Conservation (phyloP, 2,113 vertebrate genomes). For the Gallinago undulata region DNA sequence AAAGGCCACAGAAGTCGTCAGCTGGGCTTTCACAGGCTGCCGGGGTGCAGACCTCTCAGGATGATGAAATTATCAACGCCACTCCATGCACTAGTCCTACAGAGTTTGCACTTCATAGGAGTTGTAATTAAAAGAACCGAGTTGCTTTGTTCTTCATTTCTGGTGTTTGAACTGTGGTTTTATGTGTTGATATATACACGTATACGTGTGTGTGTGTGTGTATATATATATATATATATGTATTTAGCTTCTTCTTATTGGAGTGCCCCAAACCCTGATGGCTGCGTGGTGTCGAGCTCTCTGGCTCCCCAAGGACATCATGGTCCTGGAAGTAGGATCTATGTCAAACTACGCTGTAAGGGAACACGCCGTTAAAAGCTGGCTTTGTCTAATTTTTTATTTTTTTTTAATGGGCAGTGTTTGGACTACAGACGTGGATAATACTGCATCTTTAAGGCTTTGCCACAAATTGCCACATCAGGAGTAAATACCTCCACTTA, state of each 20-base stretch:
- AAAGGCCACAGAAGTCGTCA: not conserved
- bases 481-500: slow-evolving; percentile 76
- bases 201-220: too few relatives aligned
- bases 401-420: slow-evolving; percentile 24
- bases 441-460: slow-evolving; percentile 56
- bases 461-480: slow-evolving; percentile 75
- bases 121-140: not conserved
- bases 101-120: not conserved
- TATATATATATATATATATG: too few relatives aligned
- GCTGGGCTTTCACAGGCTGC: not conserved
- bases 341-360: not conserved
- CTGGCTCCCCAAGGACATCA: not conserved
- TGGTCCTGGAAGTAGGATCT: not conserved
- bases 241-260: not conserved
- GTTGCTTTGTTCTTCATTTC: not conserved
- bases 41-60: not conserved
- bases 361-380: slow-evolving; percentile 46
- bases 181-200: rapidly evolving
- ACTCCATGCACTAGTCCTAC: not conserved
- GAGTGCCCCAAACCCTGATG: not conserved
- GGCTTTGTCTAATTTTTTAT: not conserved
- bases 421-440: slow-evolving; percentile 35
- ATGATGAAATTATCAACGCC: not conserved
- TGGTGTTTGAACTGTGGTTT: not conserved
- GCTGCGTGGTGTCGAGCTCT: not conserved